phyloP scores from a whole-genome alignment of 2,113 vertebrate species.

The Chiloscyllium plagiosum region DNA sequence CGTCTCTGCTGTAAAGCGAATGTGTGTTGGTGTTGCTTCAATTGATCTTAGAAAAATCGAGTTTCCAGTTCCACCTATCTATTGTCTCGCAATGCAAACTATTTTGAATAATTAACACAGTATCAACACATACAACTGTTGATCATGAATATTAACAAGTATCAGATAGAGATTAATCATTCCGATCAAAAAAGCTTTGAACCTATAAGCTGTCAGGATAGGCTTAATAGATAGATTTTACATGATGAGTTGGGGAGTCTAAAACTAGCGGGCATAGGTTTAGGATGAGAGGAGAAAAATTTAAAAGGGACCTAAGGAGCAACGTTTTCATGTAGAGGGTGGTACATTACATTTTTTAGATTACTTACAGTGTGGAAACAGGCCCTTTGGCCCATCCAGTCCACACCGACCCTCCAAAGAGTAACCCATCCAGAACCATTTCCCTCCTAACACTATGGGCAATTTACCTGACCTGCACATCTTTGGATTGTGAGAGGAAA shows the following conservation, averaged over 20 bases:
- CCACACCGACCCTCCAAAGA: no score
- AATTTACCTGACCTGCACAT: no score
- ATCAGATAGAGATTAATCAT: neutral
- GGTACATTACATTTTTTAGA: no score
- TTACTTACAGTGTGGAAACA: no score
- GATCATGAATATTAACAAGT: neutral
- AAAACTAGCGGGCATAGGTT: no score
- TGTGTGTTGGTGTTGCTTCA: neutral
- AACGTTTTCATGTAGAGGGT: no score
- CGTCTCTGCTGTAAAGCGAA: neutral
- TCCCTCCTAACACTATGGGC: no score
- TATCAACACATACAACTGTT: neutral
- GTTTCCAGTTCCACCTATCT: neutral
- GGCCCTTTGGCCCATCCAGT: no score
- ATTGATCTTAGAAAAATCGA: neutral
- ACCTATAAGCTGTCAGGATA: neutral
- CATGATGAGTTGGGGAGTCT: neutral
- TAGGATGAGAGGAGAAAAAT: no score
- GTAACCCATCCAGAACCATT: no score
- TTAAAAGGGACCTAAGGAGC: no score
- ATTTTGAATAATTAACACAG: neutral
- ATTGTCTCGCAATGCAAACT: neutral
- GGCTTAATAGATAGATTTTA: neutral
- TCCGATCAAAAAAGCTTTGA: neutral
- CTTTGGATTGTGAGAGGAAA: no score